Conservation (phyloP, 2,888 invertebrate genomes). For the Drosophila nr. perissopoda region DNA sequence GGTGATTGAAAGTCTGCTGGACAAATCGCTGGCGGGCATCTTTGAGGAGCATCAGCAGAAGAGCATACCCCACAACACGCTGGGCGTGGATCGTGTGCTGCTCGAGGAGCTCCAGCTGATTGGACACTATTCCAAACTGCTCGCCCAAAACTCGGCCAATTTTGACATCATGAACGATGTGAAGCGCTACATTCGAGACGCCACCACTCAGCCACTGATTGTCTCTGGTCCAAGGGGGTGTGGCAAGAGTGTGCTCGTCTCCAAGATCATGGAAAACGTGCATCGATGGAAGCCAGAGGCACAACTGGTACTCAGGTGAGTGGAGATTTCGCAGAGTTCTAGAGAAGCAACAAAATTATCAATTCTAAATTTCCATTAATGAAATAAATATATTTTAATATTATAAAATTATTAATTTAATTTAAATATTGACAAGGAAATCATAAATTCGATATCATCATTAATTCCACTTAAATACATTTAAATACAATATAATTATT, state of each 20-base stretch:
- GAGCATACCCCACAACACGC: conserved; percentile 88
- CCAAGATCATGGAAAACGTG: conserved; percentile 89
- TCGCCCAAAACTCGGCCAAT: conserved; percentile 87
- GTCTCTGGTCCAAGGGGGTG: conserved; percentile 92
- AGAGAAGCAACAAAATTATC: neutral
- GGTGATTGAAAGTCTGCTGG: conserved; percentile 89
- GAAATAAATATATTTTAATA: neutral
- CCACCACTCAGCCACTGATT: conserved; percentile 87
- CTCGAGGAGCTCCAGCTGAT: conserved; percentile 89
- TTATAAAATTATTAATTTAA: neutral
- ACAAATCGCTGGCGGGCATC: conserved; percentile 89
- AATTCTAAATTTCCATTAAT: neutral
- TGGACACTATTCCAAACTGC: conserved; percentile 89
- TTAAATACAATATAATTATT: neutral
- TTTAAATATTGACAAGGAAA: neutral
- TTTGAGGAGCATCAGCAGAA: conserved; percentile 89
- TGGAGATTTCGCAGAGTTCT: neutral
- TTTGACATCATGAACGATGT: conserved; percentile 83
- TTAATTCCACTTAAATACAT: neutral
- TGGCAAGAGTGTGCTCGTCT: conserved; percentile 92
- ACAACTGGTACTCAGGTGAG: conserved; percentile 85
- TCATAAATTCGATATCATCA: neutral
- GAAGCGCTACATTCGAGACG: conserved; percentile 86
- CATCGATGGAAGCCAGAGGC: conserved; percentile 88
- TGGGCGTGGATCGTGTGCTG: conserved; percentile 89